Conservation (phyloP, 1,140 invertebrate species). For the Grapholita molesta region DNA sequence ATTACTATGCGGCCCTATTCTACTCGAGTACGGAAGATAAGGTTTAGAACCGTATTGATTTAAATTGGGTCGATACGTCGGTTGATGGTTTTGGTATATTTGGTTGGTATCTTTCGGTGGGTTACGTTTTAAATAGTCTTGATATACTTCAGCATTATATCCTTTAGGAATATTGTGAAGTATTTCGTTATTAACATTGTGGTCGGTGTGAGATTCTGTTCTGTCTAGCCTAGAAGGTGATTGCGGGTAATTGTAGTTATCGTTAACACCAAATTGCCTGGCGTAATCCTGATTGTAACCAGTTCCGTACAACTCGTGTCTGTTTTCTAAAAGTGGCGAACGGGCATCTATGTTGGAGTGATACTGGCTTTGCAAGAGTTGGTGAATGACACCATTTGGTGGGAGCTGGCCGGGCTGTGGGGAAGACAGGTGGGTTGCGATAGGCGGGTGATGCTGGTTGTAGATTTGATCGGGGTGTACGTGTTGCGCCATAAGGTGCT, state of each 20-base stretch:
- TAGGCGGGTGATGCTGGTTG: constrained; percentile 59
- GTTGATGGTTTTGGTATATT: constrained; percentile 78
- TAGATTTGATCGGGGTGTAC: constrained; percentile 73
- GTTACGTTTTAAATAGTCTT: constrained; percentile 76
- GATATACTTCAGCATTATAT: constrained; percentile 75
- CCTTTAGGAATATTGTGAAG: constrained; percentile 70
- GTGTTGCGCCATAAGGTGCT: constrained; percentile 72
- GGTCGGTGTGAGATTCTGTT: constrained; percentile 57
- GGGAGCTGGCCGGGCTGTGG: constrained; percentile 76
- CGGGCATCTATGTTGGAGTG: constrained; percentile 71
- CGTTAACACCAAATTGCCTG: constrained; percentile 68
- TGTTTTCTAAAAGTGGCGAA: constrained; percentile 74
- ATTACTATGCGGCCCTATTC: constrained; percentile 75
- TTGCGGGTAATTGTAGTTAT: constrained; percentile 70
- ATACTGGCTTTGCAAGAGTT: constrained; percentile 67
- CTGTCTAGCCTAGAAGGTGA: constrained; percentile 57
- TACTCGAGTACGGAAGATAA: constrained; percentile 72
- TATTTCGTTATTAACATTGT: constrained; percentile 68
- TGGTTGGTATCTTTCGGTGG: constrained; percentile 76
- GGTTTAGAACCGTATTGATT: constrained; percentile 70
- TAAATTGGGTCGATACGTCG: constrained; percentile 66
- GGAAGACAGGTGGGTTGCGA: constrained; percentile 61
- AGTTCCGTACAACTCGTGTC: constrained; percentile 74
- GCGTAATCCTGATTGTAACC: constrained; percentile 67
- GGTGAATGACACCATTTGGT: constrained; percentile 70